phyloP scores from a whole-genome alignment of 2,113 vertebrate species.

The Dipodomys merriami region DNA sequence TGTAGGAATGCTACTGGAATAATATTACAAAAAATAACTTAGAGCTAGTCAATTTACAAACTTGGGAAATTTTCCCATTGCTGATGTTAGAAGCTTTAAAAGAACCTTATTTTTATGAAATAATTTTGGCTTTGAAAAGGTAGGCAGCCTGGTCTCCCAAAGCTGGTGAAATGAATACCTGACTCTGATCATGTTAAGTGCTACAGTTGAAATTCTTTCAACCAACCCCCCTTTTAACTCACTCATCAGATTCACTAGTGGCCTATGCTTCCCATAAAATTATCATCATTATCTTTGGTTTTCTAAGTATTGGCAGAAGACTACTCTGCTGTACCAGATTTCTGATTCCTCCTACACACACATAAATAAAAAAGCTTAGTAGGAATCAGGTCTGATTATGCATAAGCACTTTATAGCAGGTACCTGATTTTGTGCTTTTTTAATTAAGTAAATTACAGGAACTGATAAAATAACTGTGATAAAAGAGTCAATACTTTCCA shows the following conservation, averaged over 20 bases:
- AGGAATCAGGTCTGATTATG: not conserved
- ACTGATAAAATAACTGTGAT: not conserved
- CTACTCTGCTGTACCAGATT: not conserved
- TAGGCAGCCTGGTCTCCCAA: not conserved
- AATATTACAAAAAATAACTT: not conserved
- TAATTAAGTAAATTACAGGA: slow-evolving; percentile 5
- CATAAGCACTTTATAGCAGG: not conserved
- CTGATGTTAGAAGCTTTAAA: slow-evolving; percentile 3
- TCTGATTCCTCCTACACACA: not conserved
- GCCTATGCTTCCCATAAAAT: not conserved
- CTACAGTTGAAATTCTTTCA: not conserved
- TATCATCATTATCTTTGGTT: not conserved
- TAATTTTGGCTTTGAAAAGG: not conserved
- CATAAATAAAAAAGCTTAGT: not conserved
- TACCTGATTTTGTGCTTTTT: not conserved
- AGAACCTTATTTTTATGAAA: not conserved
- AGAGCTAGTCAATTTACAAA: not conserved
- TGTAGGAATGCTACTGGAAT: not conserved
- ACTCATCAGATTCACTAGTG: not conserved
- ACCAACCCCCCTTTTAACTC: not conserved
- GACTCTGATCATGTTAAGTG: not conserved
- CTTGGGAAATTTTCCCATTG: not conserved
- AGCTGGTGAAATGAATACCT: not conserved
- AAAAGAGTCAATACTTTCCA: not conserved
- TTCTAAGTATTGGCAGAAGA: not conserved